Conservation (phyloP, 2,797 vertebrate genomes). For the Chloroceryle inda region DNA sequence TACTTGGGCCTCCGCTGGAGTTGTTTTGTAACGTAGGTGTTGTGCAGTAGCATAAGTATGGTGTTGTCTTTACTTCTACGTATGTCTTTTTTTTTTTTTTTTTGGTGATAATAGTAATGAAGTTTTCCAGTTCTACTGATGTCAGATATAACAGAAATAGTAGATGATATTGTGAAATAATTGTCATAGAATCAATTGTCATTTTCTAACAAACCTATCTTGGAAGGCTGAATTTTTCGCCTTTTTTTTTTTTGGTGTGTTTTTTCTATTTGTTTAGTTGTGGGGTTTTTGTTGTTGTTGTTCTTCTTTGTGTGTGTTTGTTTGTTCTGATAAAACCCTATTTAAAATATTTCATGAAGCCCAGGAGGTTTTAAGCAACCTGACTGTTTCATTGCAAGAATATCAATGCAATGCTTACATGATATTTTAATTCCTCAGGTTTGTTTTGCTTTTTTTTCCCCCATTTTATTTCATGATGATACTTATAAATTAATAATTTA, state of each 20-base stretch:
- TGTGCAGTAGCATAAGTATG: neutral
- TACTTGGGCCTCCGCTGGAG: neutral
- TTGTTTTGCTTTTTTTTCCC: neutral
- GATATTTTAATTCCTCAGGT: neutral
- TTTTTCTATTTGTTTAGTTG: too few relatives aligned
- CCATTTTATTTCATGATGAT: neutral
- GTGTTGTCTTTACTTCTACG: neutral
- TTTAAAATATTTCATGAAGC: neutral
- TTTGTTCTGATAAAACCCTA: neutral
- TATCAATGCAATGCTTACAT: neutral
- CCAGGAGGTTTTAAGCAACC: accelerated
- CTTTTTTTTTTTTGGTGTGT: too few relatives aligned
- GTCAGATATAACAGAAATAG: neutral
- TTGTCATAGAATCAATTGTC: neutral
- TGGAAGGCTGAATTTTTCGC: neutral
- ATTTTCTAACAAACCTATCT: neutral
- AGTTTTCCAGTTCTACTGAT: neutral
- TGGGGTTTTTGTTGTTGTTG: too few relatives aligned
- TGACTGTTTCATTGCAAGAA: accelerated
- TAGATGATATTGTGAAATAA: neutral
- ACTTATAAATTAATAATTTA: neutral
- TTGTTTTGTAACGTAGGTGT: neutral
- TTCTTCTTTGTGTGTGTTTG: neutral
- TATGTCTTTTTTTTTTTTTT: neutral
- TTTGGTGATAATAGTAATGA: neutral